phyloP scores from a whole-genome alignment of 2,888 invertebrate species.

The Rhagium mordax region DNA sequence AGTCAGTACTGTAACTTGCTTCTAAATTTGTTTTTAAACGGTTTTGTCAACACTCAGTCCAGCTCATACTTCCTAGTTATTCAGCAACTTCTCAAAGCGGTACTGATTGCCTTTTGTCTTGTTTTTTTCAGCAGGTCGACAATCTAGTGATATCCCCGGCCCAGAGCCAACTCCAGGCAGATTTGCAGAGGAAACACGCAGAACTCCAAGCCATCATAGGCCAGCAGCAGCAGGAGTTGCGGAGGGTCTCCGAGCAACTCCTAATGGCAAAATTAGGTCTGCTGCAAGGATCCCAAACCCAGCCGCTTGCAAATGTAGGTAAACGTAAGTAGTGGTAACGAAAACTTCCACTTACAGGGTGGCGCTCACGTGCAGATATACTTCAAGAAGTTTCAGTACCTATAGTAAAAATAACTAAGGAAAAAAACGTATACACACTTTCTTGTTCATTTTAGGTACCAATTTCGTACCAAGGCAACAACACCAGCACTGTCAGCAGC shows the following conservation, averaged over 20 bases:
- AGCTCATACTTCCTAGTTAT: not conserved
- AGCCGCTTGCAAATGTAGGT: constrained; percentile 35
- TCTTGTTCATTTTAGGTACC: constrained; percentile 33
- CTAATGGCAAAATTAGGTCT: constrained; percentile 86
- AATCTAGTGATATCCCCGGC: constrained; percentile 73
- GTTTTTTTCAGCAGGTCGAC: constrained; percentile 59
- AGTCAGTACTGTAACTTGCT: too few species aligned
- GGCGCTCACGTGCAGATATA: too few species aligned
- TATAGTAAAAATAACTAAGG: too few species aligned
- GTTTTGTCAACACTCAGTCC: not conserved
- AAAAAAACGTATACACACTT: not conserved
- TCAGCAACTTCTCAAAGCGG: too few species aligned
- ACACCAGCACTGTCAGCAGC: constrained; percentile 65
- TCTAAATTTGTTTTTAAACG: too few species aligned
- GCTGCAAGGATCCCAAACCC: constrained; percentile 60
- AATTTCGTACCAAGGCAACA: constrained; percentile 45
- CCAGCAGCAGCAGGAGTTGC: constrained; percentile 88
- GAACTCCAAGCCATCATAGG: constrained; percentile 88
- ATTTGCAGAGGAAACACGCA: constrained; percentile 87
- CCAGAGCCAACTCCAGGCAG: constrained; percentile 78
- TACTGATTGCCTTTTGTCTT: not conserved
- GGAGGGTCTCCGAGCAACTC: constrained; percentile 89
- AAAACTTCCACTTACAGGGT: too few species aligned
- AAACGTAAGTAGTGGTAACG: too few species aligned
- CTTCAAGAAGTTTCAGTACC: too few species aligned